These are phyloP conservation scores for Chromoteleia sp. DNA, from an alignment of 2,888 invertebrate genomes.

Conservation along the genomic window DNA sequence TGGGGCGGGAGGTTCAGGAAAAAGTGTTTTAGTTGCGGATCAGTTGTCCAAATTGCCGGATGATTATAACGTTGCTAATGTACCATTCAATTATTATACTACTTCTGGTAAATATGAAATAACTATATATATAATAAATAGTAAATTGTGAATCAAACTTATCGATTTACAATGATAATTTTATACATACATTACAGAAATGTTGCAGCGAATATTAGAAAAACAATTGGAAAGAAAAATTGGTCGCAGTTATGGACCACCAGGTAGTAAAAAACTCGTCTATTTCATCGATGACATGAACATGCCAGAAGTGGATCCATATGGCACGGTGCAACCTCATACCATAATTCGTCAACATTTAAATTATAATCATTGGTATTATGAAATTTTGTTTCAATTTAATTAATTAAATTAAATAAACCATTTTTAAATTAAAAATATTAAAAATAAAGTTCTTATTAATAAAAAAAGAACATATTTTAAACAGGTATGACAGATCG, in stretches of 20 bases:
- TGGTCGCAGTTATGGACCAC: slow-evolving; percentile 96
- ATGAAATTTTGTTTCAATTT: no score
- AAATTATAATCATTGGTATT: slow-evolving; percentile 96
- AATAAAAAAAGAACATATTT: no score
- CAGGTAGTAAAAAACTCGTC: slow-evolving; percentile 95
- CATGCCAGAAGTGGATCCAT: slow-evolving; percentile 98
- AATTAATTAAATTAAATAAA: no score
- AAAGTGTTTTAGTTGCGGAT: slow-evolving; percentile 95
- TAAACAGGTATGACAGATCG: slow-evolving; percentile 91
- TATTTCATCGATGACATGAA: slow-evolving; percentile 98
- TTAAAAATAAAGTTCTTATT: no score
- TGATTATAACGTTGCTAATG: slow-evolving; percentile 93
- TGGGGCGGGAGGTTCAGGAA: slow-evolving; percentile 95
- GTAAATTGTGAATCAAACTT: no score
- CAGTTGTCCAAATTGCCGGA: slow-evolving; percentile 91
- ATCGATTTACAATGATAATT: neutral
- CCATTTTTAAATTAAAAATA: no score
- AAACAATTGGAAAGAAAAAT: slow-evolving; percentile 98
- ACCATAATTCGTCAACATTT: slow-evolving; percentile 96
- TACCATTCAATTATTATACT: slow-evolving; percentile 97
- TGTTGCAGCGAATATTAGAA: slow-evolving; percentile 94
- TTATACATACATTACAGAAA: slow-evolving; percentile 86
- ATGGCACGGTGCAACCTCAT: slow-evolving; percentile 98
- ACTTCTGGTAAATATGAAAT: slow-evolving; percentile 92
- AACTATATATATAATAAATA: no score